Conservation (phyloP, 1,140 invertebrate species). For the Pristionchus pacificus region DNA sequence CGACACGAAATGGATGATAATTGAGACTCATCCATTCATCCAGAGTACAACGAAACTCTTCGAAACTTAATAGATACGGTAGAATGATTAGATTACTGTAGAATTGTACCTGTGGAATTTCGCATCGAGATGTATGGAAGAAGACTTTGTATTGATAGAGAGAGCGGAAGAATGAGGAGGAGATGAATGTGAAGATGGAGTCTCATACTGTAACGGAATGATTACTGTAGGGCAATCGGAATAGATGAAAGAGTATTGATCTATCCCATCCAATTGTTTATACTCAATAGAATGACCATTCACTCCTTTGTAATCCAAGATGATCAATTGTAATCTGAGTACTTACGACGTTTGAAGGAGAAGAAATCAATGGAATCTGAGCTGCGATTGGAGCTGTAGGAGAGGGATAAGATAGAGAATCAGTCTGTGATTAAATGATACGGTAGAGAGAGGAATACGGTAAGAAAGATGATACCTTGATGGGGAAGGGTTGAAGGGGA, state of each 20-base stretch:
- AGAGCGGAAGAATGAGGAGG: background rate
- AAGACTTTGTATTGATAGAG: background rate
- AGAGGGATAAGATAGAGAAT: background rate
- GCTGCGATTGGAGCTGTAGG: background rate
- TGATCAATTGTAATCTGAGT: too few species aligned
- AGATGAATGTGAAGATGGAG: too few species aligned
- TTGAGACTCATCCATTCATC: slow-evolving; percentile 42
- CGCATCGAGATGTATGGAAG: background rate
- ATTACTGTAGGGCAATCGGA: too few species aligned
- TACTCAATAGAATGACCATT: background rate
- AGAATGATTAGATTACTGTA: background rate
- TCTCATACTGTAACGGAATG: too few species aligned
- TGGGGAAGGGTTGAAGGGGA: background rate
- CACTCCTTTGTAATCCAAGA: background rate
- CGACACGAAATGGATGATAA: slow-evolving; percentile 47
- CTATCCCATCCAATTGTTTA: too few species aligned
- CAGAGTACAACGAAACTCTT: slow-evolving; percentile 42
- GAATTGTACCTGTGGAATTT: background rate
- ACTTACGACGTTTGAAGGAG: background rate
- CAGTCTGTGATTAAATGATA: too few species aligned
- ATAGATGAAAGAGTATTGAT: too few species aligned
- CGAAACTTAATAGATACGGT: slow-evolving; percentile 9
- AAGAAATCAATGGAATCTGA: background rate
- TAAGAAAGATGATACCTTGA: background rate
- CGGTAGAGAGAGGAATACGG: background rate